A percentile compares a stretch with the other conserved stretches of the same genome.
phyloP scores from a whole-genome alignment of 2,113 vertebrate species.

The Labeo catla region DNA sequence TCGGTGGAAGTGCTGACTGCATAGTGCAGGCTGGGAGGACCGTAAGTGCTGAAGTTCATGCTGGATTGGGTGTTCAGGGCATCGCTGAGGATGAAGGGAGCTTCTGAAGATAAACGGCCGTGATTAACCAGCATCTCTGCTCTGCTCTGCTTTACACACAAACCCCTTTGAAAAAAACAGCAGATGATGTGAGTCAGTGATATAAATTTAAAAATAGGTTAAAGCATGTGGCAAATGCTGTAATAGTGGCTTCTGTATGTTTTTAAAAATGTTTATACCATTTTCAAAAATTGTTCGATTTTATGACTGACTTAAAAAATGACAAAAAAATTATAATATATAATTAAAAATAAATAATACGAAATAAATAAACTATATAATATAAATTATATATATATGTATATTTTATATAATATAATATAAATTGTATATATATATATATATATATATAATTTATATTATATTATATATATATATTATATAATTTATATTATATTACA shows the following conservation, averaged over 20 bases:
- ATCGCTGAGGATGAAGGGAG: background rate
- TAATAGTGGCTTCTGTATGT: background rate
- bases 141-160: conserved; percentile 75
- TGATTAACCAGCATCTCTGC: conserved; percentile 77
- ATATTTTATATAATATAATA: too few relatives aligned
- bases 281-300: background rate
- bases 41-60: conserved; percentile 76
- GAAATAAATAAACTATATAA: too few relatives aligned
- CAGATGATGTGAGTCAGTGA: background rate
- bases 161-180: conserved; percentile 72
- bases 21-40: conserved; percentile 80
- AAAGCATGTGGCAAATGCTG: background rate
- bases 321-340: too few relatives aligned
- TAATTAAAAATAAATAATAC: too few relatives aligned
- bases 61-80: conserved; percentile 61
- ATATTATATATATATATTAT: too few relatives aligned
- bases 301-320: background rate
- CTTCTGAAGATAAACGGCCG: conserved; percentile 73
- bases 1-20: conserved; percentile 82
- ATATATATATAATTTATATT: too few relatives aligned
- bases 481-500: too few relatives aligned
- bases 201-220: background rate
- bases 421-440: too few relatives aligned
- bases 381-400: too few relatives aligned
- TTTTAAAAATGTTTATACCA: background rate